Conservation (phyloP, 1,140 invertebrate genomes). For the Achatina immaculata region DNA sequence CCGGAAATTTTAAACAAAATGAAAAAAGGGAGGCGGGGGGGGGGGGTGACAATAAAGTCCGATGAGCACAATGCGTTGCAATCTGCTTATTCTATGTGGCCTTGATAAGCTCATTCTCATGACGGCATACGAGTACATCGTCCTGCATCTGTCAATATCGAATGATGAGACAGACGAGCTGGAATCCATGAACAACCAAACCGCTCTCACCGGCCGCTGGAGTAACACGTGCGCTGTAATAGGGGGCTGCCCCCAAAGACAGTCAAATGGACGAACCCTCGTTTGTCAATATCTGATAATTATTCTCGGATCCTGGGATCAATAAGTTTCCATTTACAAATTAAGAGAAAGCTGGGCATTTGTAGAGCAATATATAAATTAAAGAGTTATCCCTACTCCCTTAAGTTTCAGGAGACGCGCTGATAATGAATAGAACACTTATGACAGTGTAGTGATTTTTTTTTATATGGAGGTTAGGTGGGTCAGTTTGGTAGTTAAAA, state of each 20-base stretch:
- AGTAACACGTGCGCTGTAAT: not conserved
- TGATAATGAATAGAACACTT: too few species aligned
- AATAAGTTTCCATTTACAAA: not conserved
- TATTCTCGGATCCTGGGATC: not conserved
- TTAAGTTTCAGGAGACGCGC: too few species aligned
- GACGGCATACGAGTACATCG: not conserved
- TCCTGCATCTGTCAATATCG: not conserved
- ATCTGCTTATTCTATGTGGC: too few species aligned
- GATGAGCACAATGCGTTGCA: not conserved
- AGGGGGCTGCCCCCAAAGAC: not conserved
- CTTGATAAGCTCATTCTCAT: not conserved
- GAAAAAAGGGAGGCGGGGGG: constrained; percentile 1
- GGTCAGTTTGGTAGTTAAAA: too few species aligned
- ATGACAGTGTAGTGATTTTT: too few species aligned
- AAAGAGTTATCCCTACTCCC: too few species aligned
- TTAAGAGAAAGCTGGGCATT: constrained; percentile 8
- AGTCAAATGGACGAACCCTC: not conserved
- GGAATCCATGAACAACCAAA: not conserved
- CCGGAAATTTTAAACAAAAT: too few species aligned
- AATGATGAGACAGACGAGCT: not conserved
- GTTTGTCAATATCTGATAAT: not conserved
- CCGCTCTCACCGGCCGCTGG: not conserved
- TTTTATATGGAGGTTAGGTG: too few species aligned
- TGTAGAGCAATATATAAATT: too few species aligned
- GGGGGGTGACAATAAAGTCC: not conserved